Base-by-base conservation (phyloP, 2,888 invertebrate genomes). In the Orthosia gracilis region DNA sequence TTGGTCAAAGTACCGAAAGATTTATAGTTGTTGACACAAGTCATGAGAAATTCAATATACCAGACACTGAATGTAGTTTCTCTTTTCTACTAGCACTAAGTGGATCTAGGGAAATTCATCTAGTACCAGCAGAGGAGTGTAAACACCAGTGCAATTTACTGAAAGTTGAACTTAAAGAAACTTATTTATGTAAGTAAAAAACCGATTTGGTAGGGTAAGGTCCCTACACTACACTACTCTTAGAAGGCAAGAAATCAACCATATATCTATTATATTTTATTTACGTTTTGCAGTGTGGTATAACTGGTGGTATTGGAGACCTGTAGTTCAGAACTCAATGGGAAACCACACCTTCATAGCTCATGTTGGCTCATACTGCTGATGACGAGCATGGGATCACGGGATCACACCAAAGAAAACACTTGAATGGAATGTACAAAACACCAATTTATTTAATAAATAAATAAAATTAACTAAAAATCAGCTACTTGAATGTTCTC, bases 221-320 rank as follows among this genome's bases (percentile, higher is more conserved):
- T 26, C 4, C 26, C 26, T 7, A 7, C 31, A 31, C 31, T 31
- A 31, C 31, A 31, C 31, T 31, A 5, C 31, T 31, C 31, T 7
- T 7, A 31, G 7, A 31, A 31, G 1, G 31, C 31, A 31, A 31
- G 31, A 5, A 31, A 31, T 40, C 40, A 40, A 40, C 40, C 40
- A 40, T n/a, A n/a, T n/a, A 40, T 40, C 1, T 40, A 40, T 40
- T 9, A 40, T 40, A 40, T 40, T 31, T 7, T 31, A 31, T 31
- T 40, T 40, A 9, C 15, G 13, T 85, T 85, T 97, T 97, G 83
- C 95, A 98, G 98, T 98, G 86, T 98, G 98, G 97, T 98, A 98
- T 91, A 98, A 98, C 91, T 98, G 98, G 98, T 98, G 98, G 97
- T 98, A 98, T 88, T 98, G 98, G 98, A 96, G 98, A 89, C 98